Base-by-base conservation (phyloP, 2,113 vertebrate species). In the Phainopepla nitens region DNA sequence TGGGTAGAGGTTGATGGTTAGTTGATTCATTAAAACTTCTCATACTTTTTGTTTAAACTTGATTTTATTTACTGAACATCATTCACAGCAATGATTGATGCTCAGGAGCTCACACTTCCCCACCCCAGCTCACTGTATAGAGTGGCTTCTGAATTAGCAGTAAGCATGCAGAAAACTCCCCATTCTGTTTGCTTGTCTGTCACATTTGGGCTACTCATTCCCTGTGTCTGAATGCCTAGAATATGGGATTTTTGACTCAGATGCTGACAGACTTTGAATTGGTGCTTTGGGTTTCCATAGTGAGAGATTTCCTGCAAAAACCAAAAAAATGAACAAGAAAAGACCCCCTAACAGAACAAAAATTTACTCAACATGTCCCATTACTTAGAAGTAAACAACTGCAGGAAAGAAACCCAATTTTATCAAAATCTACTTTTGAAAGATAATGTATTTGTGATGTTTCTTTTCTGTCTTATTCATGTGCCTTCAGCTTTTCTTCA, bases 341-440 rank as follows among this genome's bases (percentile, higher is more conserved):
- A 21, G 36, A 11, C 0, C 2, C 5, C 12, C 5, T 64, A 72
- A 54, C 13, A 8, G 36, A 35, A 11, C 1, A 58, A 33, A 58
- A 61, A 31, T 23, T 70, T 60, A 49, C 9, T 82, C 41, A 57
- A 20, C 3, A 1, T 0, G 0, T 44, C 13, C 16, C 5, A 7
- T 51, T 69, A 25, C 53, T 69, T 41, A n/a, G 16, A 89, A 73
- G 24, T 28, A 72, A 90, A 60, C 12, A 39, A 19, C 19, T 1
- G 1, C 33, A 92, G 61, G 33, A 68, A 64, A 65, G 56, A 61
- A 72, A 24, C 23, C 7, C 3, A 70, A 2, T 65, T 80, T 58
- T 58, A 23, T 47, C 1, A 11, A 87, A 84, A 47, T 68, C 25
- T n/a, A 11, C 64, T 73, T 78, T 36, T 47, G 39, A 39, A 89